Percentiles rank a stretch among this genome's conserved stretches.
phyloP scores from a whole-genome alignment of 2,888 invertebrate genomes.

The Lepeophtheirus nordmannii region DNA sequence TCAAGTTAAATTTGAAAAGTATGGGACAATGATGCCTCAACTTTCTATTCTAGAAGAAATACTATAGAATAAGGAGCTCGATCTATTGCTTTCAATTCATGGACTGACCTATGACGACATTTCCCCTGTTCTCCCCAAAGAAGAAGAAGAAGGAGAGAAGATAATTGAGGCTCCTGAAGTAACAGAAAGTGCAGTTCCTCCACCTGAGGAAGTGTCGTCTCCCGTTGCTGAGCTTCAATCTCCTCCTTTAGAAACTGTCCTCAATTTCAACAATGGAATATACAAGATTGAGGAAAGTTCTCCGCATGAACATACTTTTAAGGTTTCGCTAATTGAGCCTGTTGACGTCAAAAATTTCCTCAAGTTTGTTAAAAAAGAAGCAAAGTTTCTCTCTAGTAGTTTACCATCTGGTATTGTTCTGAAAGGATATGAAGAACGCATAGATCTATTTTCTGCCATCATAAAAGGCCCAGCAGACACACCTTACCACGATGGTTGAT shows the following conservation, averaged over 20 bases:
- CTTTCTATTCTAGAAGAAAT: not conserved
- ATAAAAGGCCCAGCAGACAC: conserved; percentile 78
- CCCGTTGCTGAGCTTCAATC: not conserved
- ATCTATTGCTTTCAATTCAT: not conserved
- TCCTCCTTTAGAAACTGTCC: too few relatives aligned
- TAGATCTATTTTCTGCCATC: conserved; percentile 81
- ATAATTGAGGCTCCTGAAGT: not conserved
- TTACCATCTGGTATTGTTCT: conserved; percentile 76
- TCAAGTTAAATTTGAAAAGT: conserved; percentile 49
- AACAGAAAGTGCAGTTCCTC: not conserved
- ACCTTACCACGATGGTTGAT: conserved; percentile 86
- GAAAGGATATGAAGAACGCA: conserved; percentile 71
- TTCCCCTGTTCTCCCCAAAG: not conserved
- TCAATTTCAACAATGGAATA: conserved; percentile 36
- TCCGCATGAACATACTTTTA: conserved; percentile 57
- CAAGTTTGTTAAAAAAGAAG: conserved; percentile 65
- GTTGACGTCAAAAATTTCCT: conserved; percentile 59
- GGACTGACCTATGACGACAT: not conserved
- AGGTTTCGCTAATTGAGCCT: conserved; percentile 57
- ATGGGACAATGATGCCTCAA: conserved; percentile 27
- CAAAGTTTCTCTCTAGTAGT: conserved; percentile 60
- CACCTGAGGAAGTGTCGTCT: not conserved
- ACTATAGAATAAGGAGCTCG: not conserved
- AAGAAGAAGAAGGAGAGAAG: not conserved
- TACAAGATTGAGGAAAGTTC: conserved; percentile 56